These are phyloP conservation scores for Lymantria monacha DNA, from an alignment of 2,888 invertebrate species.

Conservation along the genomic window DNA sequence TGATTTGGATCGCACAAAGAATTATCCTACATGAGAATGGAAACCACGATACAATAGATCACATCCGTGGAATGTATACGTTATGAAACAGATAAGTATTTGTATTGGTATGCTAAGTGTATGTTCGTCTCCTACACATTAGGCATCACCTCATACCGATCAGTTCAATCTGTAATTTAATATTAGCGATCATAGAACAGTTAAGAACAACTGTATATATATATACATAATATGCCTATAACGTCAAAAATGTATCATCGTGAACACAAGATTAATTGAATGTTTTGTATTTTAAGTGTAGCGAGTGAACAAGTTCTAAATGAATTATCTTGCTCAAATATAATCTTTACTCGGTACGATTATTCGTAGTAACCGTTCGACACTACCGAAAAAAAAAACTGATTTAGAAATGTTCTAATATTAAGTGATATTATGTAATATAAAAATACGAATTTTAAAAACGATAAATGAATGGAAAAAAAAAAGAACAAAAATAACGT, in stretches of 20 bases:
- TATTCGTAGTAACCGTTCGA: conserved; percentile 56
- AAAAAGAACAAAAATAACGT: conserved; percentile 61
- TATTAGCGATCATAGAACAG: conserved; percentile 25
- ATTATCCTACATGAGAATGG: too few relatives aligned
- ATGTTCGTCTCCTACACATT: too few relatives aligned
- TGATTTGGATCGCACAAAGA: too few relatives aligned
- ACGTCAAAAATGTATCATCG: conserved; percentile 27
- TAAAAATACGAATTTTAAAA: conserved; percentile 82
- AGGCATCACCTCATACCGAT: too few relatives aligned
- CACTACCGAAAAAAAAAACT: conserved; percentile 67
- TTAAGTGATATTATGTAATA: conserved; percentile 80
- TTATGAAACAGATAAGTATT: too few relatives aligned
- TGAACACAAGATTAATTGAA: conserved; percentile 32
- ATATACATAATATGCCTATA: conserved; percentile 29
- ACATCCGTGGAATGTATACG: too few relatives aligned
- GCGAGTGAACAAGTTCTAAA: conserved; percentile 23
- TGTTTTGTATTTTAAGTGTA: conserved; percentile 35
- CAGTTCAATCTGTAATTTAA: background rate
- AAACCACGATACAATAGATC: too few relatives aligned
- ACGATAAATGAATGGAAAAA: too few relatives aligned
- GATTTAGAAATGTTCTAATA: conserved; percentile 61
- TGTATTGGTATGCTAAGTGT: too few relatives aligned
- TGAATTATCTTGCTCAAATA: conserved; percentile 17
- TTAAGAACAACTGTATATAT: conserved; percentile 23
- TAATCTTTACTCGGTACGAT: conserved; percentile 44